These are phyloP conservation scores for Tetraodon nigroviridis DNA, from an alignment of 2,113 vertebrate species.

Conservation along the genomic window DNA sequence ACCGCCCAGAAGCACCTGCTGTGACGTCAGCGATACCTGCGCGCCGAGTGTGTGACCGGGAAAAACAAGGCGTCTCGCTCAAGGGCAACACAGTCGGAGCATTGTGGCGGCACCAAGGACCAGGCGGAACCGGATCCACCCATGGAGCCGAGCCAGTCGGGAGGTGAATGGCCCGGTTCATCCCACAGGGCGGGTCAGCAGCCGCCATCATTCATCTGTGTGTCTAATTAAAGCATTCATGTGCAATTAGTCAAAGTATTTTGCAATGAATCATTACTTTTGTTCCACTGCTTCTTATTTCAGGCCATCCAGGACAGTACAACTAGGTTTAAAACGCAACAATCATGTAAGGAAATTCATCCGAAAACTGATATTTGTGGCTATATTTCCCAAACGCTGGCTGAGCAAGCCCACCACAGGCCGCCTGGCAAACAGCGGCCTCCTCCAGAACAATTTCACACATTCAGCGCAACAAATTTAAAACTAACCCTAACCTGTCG, in stretches of 20 bases:
- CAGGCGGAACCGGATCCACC: slow-evolving; percentile 57
- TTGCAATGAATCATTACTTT: neutral
- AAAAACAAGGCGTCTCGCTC: slow-evolving; percentile 13
- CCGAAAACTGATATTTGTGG: slow-evolving; percentile 51
- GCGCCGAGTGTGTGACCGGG: slow-evolving; percentile 1
- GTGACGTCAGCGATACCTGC: slow-evolving; percentile 23
- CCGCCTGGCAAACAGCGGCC: slow-evolving; percentile 69
- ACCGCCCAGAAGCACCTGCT: slow-evolving; percentile 2
- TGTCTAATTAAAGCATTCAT: slow-evolving; percentile 8
- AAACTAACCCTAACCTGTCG: too few relatives aligned
- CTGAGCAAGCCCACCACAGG: slow-evolving; percentile 43
- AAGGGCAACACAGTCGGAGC: slow-evolving; percentile 31
- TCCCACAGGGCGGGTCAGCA: too few relatives aligned
- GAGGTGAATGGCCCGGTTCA: slow-evolving; percentile 27
- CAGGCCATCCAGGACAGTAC: slow-evolving; percentile 31
- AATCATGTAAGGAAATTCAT: slow-evolving; percentile 43
- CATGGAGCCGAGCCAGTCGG: slow-evolving; percentile 34
- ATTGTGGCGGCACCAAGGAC: slow-evolving; percentile 36
- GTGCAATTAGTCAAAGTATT: slow-evolving; percentile 19
- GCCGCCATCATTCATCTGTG: slow-evolving; percentile 1
- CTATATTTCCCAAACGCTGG: slow-evolving; percentile 59
- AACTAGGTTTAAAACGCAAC: slow-evolving; percentile 26
- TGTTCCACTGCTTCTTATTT: neutral
- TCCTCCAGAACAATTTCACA: slow-evolving; percentile 42
- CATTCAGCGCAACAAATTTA: slow-evolving; percentile 65